phyloP scores from a whole-genome alignment of 2,888 invertebrate genomes.

The Drosophila setosimentum region DNA sequence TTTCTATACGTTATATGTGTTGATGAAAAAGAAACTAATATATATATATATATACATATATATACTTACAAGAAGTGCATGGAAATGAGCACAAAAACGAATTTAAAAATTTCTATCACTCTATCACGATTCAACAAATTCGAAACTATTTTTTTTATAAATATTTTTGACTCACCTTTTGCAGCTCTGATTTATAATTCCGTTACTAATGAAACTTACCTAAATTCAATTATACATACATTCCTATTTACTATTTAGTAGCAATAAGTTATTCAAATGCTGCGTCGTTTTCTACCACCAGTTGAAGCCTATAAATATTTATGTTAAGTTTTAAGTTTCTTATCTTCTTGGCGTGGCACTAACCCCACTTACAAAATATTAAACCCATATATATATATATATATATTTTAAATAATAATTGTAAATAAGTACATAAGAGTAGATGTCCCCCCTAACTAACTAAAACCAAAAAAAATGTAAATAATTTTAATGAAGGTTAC shows the following conservation, averaged over 20 bases:
- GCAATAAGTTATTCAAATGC: conserved; percentile 62
- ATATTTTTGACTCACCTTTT: conserved; percentile 65
- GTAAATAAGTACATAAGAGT: conserved; percentile 64
- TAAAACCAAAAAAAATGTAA: conserved; percentile 46
- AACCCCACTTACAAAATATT: conserved; percentile 42
- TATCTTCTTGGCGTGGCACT: conserved; percentile 65
- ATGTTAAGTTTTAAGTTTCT: conserved; percentile 53
- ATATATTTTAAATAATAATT: conserved; percentile 33
- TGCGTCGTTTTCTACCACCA: conserved; percentile 56
- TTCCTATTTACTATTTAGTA: conserved; percentile 50
- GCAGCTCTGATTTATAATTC: conserved; percentile 63
- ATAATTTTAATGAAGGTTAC: conserved; percentile 56
- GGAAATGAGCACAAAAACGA: conserved; percentile 68
- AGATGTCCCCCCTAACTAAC: conserved; percentile 31
- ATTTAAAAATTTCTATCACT: conserved; percentile 49
- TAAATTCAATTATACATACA: conserved; percentile 40
- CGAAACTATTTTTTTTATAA: conserved; percentile 52
- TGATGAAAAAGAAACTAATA: conserved; percentile 38
- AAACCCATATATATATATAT: conserved; percentile 24
- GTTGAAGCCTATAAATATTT: conserved; percentile 41
- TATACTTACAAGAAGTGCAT: conserved; percentile 58
- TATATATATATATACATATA: background rate
- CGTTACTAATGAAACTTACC: conserved; percentile 31
- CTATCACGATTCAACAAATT: conserved; percentile 43
- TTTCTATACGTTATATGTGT: conserved; percentile 57